Evolutionary conservation across 2,888 invertebrate genomes (phyloP), one percentile per base, ranked within the genome.

Genomic region (Drosophila algonquin): DNA sequence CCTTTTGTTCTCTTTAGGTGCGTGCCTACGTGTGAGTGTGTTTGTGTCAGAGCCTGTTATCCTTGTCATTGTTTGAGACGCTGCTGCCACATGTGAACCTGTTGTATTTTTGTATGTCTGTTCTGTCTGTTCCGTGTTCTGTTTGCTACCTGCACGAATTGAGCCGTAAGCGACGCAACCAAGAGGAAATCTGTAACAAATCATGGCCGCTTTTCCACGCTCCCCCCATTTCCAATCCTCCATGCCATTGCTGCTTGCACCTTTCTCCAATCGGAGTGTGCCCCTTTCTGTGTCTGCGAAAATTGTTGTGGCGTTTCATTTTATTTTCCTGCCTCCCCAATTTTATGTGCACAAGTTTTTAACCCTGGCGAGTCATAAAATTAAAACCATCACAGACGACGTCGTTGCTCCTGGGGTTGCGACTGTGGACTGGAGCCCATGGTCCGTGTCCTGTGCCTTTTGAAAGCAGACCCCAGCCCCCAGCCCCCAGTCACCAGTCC

Each of bases 361-460:
- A 83, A 77, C 83, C 81, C 86, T 74, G 74, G 47, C 71, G 81
- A 82, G 76, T 76, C 82, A 87, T 87, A 86, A 86, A 83, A 88
- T 85, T 80, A 82, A 82, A 82, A 82, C 73, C 81, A 80, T 73
- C 75, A 75, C 58, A 63, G 55, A n/a, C 30, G 30, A 30, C 30
- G 30, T 30, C 7, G 30, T 7, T n/a, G 14, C 40, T 40, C 78
- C 76, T 65, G 62, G 83, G 79, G 79, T 6, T 27, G 6, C 27
- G 6, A 7, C 6, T 77, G 81, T 80, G 74, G 6, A 7, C 27
- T 77, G 81, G 81, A 73, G 68, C 64, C 71, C 65, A 62, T 63
- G 77, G 65, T 77, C 65, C 60, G 51, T 52, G 54, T 44, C 35
- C 52, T 40, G 5, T 71, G 64, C 70, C 59, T 56, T 71, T 73